Evolutionary conservation across 2,888 invertebrate species (phyloP).

Genomic region (Sphaerophoria taeniata): DNA sequence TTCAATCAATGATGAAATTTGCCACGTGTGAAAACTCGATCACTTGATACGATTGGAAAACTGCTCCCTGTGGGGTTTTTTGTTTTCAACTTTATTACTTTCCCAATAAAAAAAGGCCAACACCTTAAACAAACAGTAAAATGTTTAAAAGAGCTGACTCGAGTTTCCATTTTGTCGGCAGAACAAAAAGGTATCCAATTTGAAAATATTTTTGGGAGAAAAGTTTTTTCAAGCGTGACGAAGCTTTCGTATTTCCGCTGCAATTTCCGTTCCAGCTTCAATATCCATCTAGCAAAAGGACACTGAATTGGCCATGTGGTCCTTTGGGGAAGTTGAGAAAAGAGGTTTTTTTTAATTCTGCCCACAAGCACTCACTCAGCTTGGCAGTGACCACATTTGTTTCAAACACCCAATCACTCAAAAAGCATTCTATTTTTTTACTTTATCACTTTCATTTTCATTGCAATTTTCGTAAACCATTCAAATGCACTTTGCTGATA

Average conservation of each 20-base stretch:
- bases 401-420: conserved; percentile 26
- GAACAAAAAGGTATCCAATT: no score
- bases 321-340: neutral
- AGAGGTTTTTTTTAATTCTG: conserved; percentile 1
- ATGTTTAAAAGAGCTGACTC: neutral
- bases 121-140: no score
- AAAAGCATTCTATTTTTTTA: neutral
- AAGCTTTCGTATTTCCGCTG: conserved; percentile 33
- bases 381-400: conserved; percentile 44
- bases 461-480: neutral
- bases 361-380: conserved; percentile 34
- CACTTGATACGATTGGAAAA: no score
- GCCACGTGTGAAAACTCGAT: no score
- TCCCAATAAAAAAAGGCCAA: no score
- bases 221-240: conserved; percentile 13
- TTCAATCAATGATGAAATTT: no score
- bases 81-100: no score
- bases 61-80: no score
- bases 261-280: conserved; percentile 64
- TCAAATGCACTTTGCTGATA: conserved; percentile 66
- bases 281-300: conserved; percentile 54
- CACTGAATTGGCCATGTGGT: no score
- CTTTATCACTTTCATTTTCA: neutral
- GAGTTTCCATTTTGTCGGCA: neutral
- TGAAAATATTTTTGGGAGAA: conserved; percentile 27